A percentile compares a stretch with the other conserved stretches of the same genome.
Evolutionary conservation across 2,888 invertebrate species (phyloP).

Genomic region (Barypeithes pellucidus): DNA sequence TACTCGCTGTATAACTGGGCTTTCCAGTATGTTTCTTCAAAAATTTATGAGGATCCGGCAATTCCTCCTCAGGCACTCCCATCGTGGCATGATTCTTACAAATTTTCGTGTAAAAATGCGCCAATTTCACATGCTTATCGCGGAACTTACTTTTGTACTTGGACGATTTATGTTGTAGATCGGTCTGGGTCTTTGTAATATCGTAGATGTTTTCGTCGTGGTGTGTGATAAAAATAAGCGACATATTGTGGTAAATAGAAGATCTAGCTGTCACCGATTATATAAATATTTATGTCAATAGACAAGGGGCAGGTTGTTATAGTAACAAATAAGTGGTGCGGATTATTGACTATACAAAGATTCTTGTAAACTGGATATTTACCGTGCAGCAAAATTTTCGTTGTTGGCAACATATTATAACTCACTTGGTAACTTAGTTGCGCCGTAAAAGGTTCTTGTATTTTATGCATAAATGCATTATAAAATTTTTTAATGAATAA

Average conservation of each 20-base stretch:
- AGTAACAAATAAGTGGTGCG: not conserved
- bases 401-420: too few species aligned
- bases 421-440: too few species aligned
- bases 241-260: constrained; percentile 72
- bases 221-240: constrained; percentile 77
- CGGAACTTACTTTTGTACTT: constrained; percentile 73
- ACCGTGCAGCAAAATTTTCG: too few species aligned
- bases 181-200: constrained; percentile 68
- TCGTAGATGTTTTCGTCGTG: constrained; percentile 81
- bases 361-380: too few species aligned
- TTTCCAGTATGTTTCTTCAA: constrained; percentile 73
- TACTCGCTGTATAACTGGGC: constrained; percentile 55
- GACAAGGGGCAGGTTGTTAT: not conserved
- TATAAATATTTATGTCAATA: constrained; percentile 8
- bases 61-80: constrained; percentile 78
- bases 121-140: constrained; percentile 56
- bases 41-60: constrained; percentile 76
- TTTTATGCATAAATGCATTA: too few species aligned
- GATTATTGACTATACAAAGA: constrained; percentile 12
- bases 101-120: constrained; percentile 62
- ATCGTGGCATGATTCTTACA: constrained; percentile 75
- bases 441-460: too few species aligned
- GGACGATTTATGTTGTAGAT: constrained; percentile 67
- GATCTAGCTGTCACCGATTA: not conserved
- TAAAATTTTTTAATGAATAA: too few species aligned